Evolutionary conservation across 53 echinoderm and acorn worm species (phyloP).

Genomic region (Pentamera pediparva): DNA sequence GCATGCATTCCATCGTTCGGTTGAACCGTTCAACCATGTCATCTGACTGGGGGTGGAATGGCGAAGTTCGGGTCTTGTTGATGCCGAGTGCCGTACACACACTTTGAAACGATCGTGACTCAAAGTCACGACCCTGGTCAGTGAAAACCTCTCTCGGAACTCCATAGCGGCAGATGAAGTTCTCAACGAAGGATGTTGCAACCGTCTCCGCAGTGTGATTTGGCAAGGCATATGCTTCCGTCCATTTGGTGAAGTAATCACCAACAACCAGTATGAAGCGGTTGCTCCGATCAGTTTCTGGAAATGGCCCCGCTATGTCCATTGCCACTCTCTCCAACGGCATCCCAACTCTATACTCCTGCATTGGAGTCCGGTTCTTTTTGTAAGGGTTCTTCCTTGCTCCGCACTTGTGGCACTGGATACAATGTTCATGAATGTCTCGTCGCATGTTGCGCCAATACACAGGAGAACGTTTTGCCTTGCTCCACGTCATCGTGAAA

Average conservation of each 20-base stretch:
- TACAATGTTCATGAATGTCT: not conserved
- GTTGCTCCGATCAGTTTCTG: too few species aligned
- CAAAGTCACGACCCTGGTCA: too few species aligned
- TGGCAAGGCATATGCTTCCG: not conserved
- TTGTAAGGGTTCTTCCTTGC: not conserved
- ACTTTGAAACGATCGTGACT: too few species aligned
- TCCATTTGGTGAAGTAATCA: slow-evolving; percentile 12
- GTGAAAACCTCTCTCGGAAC: not conserved
- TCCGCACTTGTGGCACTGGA: not conserved
- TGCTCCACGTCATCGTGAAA: not conserved
- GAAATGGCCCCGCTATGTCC: not conserved
- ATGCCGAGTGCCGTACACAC: too few species aligned
- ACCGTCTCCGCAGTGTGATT: not conserved
- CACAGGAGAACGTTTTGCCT: not conserved
- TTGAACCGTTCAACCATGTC: too few species aligned
- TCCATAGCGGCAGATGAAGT: slow-evolving; percentile 2
- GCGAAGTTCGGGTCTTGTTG: too few species aligned
- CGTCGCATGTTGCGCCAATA: not conserved
- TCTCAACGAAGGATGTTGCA: not conserved
- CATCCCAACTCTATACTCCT: too few species aligned
- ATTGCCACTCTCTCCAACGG: not conserved
- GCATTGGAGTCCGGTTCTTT: not conserved
- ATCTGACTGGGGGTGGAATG: too few species aligned
- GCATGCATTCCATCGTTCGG: too few species aligned
- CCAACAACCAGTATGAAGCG: not conserved